These are phyloP conservation scores for Lepidurus apus DNA, from an alignment of 1,140 invertebrate genomes.

Conservation along the genomic window DNA sequence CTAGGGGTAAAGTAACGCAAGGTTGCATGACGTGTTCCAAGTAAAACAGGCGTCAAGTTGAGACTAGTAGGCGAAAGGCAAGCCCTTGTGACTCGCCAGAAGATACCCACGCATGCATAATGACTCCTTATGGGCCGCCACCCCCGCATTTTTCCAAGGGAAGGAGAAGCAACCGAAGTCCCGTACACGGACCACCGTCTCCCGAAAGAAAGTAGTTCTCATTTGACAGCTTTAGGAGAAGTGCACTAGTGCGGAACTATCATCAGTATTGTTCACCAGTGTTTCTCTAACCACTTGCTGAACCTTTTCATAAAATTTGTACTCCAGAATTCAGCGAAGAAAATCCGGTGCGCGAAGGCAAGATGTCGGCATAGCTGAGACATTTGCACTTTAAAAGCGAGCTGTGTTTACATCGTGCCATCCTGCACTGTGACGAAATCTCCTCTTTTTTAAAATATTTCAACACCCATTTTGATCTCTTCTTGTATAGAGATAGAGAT, in stretches of 20 bases:
- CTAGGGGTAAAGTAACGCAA: too few species aligned
- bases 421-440: slow-evolving; percentile 24
- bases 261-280: too few species aligned
- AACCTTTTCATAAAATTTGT: too few species aligned
- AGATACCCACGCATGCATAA: slow-evolving; percentile 14
- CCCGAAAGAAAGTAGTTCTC: not conserved
- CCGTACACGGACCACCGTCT: too few species aligned
- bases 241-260: slow-evolving; percentile 1
- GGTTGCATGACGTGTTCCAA: not conserved
- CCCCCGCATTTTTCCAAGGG: slow-evolving; percentile 1
- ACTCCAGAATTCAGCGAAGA: not conserved
- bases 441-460: not conserved
- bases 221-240: slow-evolving; percentile 4
- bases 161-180: not conserved
- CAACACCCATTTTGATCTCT: not conserved
- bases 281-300: too few species aligned
- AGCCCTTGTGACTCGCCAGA: not conserved
- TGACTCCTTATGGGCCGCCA: slow-evolving; percentile 4
- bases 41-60: not conserved
- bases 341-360: slow-evolving; percentile 31
- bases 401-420: slow-evolving; percentile 35
- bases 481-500: not conserved
- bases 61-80: not conserved
- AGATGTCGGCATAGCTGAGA: slow-evolving; percentile 36
- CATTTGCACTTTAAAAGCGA: slow-evolving; percentile 24